Conservation (phyloP, 2,113 vertebrate species). For the Caretta caretta region DNA sequence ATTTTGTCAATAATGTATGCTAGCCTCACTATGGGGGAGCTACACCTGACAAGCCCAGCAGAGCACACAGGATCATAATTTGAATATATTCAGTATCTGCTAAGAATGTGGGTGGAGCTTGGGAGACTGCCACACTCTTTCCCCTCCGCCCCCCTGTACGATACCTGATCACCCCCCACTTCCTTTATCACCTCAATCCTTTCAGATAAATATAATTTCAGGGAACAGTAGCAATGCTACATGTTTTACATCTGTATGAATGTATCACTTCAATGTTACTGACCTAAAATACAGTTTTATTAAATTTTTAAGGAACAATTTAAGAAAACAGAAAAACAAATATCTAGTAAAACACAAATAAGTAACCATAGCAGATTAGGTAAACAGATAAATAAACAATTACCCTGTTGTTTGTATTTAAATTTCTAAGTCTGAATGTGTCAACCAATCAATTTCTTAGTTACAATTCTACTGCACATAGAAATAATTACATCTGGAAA, state of each 20-base stretch:
- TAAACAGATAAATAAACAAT: not conserved
- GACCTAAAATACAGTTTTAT: not conserved
- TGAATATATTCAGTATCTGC: not conserved
- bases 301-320: not conserved
- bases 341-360: not conserved
- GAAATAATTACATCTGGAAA: not conserved
- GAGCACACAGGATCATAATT: not conserved
- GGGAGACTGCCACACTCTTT: not conserved
- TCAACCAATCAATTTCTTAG: not conserved
- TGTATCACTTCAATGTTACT: not conserved
- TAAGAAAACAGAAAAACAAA: not conserved
- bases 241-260: not conserved
- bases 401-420: accelerated
- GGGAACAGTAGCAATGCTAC: accelerated
- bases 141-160: not conserved
- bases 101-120: not conserved
- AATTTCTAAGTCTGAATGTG: not conserved
- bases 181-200: not conserved
- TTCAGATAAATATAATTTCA: not conserved
- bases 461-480: not conserved
- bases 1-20: not conserved
- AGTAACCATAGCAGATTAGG: not conserved
- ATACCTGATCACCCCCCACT: not conserved
- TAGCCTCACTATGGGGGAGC: not conserved
- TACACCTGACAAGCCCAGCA: not conserved